Evolutionary conservation across 2,113 vertebrate genomes (phyloP).

Genomic region (Python bivittatus): DNA sequence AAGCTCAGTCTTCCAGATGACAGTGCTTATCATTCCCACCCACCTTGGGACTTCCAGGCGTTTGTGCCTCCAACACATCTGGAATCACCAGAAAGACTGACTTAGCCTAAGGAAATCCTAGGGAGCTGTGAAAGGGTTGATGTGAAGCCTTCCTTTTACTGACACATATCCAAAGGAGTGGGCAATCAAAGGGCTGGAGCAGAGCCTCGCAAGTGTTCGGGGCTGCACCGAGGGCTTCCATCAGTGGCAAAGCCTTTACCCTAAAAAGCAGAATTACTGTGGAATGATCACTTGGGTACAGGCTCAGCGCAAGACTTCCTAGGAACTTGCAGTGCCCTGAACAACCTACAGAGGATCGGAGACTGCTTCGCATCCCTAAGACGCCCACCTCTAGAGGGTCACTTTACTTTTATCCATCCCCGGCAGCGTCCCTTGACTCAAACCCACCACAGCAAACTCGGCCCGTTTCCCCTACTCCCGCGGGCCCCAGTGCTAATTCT

Average conservation of each 20-base stretch:
- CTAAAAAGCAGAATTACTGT: not conserved
- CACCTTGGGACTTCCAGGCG: not conserved
- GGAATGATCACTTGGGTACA: not conserved
- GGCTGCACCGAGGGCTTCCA: not conserved
- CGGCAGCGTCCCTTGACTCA: too few relatives aligned
- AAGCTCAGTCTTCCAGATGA: not conserved
- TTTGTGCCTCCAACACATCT: not conserved
- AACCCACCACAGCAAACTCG: not conserved
- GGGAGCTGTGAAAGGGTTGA: not conserved
- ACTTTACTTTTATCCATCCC: not conserved
- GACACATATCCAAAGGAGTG: too few relatives aligned
- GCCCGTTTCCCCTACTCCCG: not conserved
- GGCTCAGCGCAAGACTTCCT: not conserved
- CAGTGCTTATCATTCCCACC: not conserved
- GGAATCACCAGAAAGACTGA: not conserved
- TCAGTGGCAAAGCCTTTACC: not conserved
- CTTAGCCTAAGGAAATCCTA: not conserved
- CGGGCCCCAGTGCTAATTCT: not conserved
- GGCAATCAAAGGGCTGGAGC: too few relatives aligned
- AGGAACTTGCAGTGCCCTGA: not conserved
- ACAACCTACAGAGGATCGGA: not conserved
- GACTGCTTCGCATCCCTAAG: not conserved
- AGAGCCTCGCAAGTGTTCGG: not conserved
- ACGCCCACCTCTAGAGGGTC: not conserved
- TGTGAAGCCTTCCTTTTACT: too few relatives aligned